Percentiles rank a stretch among this genome's conserved stretches.
These are phyloP conservation scores for Eurytoma californica DNA, from an alignment of 2,888 invertebrate species.

Conservation along the genomic window DNA sequence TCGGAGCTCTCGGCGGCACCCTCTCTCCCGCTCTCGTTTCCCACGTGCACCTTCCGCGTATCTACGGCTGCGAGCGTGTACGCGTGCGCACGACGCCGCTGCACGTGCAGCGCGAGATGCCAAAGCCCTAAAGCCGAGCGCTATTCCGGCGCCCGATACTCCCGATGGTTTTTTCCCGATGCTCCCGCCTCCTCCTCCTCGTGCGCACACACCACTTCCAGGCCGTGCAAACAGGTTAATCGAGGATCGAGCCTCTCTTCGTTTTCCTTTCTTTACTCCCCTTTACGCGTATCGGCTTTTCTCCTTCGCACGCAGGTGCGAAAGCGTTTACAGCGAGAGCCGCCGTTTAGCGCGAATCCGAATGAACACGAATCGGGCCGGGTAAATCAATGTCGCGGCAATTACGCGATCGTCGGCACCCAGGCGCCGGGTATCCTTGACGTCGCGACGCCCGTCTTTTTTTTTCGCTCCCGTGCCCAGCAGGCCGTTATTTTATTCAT, in stretches of 20 bases:
- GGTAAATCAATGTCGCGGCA: constrained; percentile 42
- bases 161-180: too few species aligned
- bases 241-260: constrained; percentile 16
- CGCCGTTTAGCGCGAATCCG: not conserved
- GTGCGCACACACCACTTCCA: too few species aligned
- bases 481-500: constrained; percentile 41
- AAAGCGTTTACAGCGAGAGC: not conserved
- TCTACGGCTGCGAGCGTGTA: constrained; percentile 52
- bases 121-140: constrained; percentile 10
- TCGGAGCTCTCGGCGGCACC: constrained; percentile 7
- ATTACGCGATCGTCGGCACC: constrained; percentile 6
- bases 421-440: constrained; percentile 27
- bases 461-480: not conserved
- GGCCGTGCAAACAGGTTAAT: constrained; percentile 49
- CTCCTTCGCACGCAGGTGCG: not conserved
- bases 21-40: constrained; percentile 46
- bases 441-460: not conserved
- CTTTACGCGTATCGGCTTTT: not conserved
- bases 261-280: constrained; percentile 5
- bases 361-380: constrained; percentile 32
- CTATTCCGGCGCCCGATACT: not conserved
- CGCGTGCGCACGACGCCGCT: not conserved
- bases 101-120: constrained; percentile 22
- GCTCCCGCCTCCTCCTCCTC: too few species aligned
- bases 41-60: constrained; percentile 29